Percentiles rank a stretch among this genome's conserved stretches.
Evolutionary conservation across 92 coral and sea anemone genomes (phyloP).

Genomic region (Ricordea florida): DNA sequence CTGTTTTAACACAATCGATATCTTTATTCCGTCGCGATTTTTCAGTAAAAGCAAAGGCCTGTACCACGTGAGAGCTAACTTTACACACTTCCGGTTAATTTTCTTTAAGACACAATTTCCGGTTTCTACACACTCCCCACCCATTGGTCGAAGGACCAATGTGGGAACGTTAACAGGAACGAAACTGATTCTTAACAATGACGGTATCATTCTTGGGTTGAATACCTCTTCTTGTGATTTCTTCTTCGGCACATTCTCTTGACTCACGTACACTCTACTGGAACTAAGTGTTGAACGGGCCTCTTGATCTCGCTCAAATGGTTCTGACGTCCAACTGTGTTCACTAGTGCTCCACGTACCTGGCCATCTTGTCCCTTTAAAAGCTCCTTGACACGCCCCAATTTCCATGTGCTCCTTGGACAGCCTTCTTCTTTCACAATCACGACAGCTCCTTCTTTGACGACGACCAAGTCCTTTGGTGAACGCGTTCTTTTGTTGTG

Average conservation of each 20-base stretch:
- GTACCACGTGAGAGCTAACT: too few relatives aligned
- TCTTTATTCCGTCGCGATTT: too few relatives aligned
- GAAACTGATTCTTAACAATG: background rate
- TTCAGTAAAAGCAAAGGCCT: too few relatives aligned
- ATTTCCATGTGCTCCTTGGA: background rate
- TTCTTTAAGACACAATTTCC: background rate
- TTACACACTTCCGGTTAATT: too few relatives aligned
- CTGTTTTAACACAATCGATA: too few relatives aligned
- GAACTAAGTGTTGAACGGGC: slow-evolving; percentile 14
- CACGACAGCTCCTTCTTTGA: background rate
- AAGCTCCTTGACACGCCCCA: slow-evolving; percentile 4
- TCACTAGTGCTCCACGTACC: background rate
- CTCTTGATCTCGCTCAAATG: slow-evolving; percentile 14
- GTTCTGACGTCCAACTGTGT: background rate
- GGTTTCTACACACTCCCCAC: background rate
- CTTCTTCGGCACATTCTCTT: too few relatives aligned
- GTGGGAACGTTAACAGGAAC: background rate
- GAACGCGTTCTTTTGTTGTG: background rate
- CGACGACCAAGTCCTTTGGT: background rate
- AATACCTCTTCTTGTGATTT: background rate
- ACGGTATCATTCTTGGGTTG: background rate
- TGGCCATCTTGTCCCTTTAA: background rate
- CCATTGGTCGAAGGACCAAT: slow-evolving; percentile 2
- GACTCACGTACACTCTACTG: background rate
- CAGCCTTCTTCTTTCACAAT: background rate